phyloP scores from a whole-genome alignment of 2,797 vertebrate species.

The Leptodactylus fallax region DNA sequence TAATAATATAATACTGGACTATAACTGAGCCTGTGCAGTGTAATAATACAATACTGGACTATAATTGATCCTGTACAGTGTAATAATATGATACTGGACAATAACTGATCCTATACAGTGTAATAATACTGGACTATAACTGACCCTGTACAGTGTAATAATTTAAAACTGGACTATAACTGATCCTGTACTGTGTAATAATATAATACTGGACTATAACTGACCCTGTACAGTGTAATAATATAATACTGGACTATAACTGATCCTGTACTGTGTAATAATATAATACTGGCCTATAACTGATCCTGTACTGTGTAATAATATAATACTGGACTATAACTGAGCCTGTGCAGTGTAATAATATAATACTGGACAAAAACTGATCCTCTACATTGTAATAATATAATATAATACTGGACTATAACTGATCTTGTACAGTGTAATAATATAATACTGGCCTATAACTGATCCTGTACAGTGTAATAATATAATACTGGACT shows the following conservation, averaged over 20 bases:
- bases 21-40: not conserved
- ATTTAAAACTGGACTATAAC: not conserved
- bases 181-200: not conserved
- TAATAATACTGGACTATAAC: not conserved
- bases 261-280: no score
- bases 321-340: no score
- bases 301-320: no score
- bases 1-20: not conserved
- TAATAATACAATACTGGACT: not conserved
- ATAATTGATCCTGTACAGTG: not conserved
- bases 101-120: not conserved
- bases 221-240: not conserved
- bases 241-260: not conserved
- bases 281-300: no score
- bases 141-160: not conserved
- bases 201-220: not conserved
- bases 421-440: no score
- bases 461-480: no score
- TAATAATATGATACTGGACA: not conserved
- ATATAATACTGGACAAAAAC: no score
- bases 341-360: no score
- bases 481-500: no score
- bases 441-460: no score
- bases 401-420: no score
- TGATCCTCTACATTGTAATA: no score